Evolutionary conservation across 1,140 invertebrate species (phyloP).

Genomic region (Dolichoris vasculosae): DNA sequence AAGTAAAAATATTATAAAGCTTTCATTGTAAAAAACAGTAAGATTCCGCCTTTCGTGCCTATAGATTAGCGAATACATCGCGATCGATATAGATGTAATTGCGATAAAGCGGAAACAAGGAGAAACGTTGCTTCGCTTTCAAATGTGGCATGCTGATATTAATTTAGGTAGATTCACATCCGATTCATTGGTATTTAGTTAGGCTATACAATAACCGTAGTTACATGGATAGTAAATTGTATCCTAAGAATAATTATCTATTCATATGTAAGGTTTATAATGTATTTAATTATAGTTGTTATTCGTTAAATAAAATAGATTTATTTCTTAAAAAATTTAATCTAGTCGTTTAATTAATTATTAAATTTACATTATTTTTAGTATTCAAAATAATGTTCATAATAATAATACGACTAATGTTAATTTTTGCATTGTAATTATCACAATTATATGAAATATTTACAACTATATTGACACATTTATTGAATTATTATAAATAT

Average conservation of each 20-base stretch:
- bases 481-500: background rate
- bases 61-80: background rate
- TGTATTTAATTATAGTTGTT: too few species aligned
- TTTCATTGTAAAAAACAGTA: background rate
- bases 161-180: conserved; percentile 24
- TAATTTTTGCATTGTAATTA: too few species aligned
- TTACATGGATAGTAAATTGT: conserved; percentile 19
- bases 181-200: background rate
- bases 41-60: background rate
- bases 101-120: background rate
- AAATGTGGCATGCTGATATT: conserved; percentile 28
- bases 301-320: too few species aligned
- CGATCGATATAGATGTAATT: background rate
- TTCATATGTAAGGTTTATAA: background rate
- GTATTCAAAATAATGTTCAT: too few species aligned
- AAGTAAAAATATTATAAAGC: background rate
- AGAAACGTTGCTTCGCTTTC: conserved; percentile 4
- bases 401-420: too few species aligned
- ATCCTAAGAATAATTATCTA: conserved; percentile 1
- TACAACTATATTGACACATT: too few species aligned
- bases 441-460: too few species aligned
- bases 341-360: too few species aligned
- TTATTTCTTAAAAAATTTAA: too few species aligned
- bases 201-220: background rate
- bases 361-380: too few species aligned